Evolutionary conservation across 64 coral and sea anemone species (phyloP).

Genomic region (Montipora sp.): DNA sequence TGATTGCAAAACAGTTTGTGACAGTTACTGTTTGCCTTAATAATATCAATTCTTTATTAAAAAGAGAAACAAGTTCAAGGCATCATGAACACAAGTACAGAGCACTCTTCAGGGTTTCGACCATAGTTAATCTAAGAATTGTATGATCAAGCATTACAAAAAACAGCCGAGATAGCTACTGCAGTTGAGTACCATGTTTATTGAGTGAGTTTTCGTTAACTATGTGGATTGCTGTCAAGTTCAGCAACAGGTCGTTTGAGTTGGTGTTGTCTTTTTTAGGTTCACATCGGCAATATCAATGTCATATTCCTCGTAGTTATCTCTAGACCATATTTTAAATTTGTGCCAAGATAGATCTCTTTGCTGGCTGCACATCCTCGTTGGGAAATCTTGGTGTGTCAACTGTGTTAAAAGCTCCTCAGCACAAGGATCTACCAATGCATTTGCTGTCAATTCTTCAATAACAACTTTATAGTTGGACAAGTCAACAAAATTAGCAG

Average conservation of each 20-base stretch:
- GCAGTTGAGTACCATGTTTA: no score
- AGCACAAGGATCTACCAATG: slow-evolving; percentile 23
- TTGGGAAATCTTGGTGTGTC: slow-evolving; percentile 15
- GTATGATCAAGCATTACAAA: no score
- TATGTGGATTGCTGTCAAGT: neutral
- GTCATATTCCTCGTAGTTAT: slow-evolving; percentile 38
- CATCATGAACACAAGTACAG: no score
- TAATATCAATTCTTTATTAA: no score
- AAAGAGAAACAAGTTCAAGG: no score
- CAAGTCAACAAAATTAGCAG: slow-evolving; percentile 66
- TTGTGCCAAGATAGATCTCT: slow-evolving; percentile 51
- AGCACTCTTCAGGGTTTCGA: no score
- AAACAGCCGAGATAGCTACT: no score
- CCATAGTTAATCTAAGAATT: no score
- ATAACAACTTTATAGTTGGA: slow-evolving; percentile 54
- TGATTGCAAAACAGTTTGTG: no score
- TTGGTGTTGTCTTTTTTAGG: no score
- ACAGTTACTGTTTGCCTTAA: no score
- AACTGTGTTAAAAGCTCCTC: slow-evolving; percentile 39
- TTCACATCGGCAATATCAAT: neutral
- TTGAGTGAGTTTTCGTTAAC: neutral
- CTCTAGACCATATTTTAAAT: slow-evolving; percentile 53
- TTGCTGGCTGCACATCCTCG: slow-evolving; percentile 61
- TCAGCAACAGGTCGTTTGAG: neutral
- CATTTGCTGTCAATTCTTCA: slow-evolving; percentile 50